phyloP scores from a whole-genome alignment of 2,888 invertebrate species.

The Tetanocera ferruginea region DNA sequence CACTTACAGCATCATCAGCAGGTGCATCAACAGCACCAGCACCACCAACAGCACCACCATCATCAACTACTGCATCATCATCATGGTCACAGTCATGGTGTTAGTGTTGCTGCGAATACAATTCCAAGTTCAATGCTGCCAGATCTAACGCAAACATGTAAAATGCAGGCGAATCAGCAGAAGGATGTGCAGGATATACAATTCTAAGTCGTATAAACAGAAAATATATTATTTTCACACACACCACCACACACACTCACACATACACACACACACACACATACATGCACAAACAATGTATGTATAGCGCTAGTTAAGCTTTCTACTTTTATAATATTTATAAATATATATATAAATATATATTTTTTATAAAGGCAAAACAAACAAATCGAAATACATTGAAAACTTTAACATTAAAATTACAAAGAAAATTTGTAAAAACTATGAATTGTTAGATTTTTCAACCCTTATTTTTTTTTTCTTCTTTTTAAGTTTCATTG shows the following conservation, averaged over 20 bases:
- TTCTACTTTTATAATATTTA: constrained; percentile 27
- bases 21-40: constrained; percentile 41
- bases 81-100: constrained; percentile 18
- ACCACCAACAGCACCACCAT: constrained; percentile 42
- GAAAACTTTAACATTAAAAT: constrained; percentile 1
- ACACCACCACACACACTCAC: background rate
- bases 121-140: constrained; percentile 67
- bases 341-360: background rate
- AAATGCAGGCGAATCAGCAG: constrained; percentile 84
- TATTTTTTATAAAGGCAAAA: constrained; percentile 24
- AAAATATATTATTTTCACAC: constrained; percentile 10
- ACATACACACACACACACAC: background rate
- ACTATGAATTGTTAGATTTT: background rate
- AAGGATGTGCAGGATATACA: constrained; percentile 89
- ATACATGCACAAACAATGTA: background rate
- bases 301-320: background rate
- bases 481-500: too few species aligned
- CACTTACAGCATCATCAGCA: background rate
- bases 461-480: too few species aligned
- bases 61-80: constrained; percentile 41
- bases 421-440: background rate
- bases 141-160: constrained; percentile 73
- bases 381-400: constrained; percentile 38
- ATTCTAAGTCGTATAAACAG: constrained; percentile 72
- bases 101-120: constrained; percentile 50